Conservation (phyloP, 2,797 vertebrate genomes). For the Sebastes nivosus region DNA sequence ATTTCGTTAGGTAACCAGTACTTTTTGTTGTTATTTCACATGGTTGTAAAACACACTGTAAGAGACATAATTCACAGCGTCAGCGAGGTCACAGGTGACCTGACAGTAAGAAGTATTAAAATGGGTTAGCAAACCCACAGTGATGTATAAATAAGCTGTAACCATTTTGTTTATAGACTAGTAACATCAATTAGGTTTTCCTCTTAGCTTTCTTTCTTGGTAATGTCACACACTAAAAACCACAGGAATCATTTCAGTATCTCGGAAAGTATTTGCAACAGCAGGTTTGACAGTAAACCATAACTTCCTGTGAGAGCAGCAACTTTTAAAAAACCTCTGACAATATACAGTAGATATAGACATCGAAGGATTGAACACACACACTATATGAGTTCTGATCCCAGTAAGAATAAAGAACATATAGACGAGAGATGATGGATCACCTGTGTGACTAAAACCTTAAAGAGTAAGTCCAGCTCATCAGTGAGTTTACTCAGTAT, state of each 20-base stretch:
- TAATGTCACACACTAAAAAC: neutral
- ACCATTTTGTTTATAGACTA: neutral
- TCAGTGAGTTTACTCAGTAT: neutral
- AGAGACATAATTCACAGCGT: neutral
- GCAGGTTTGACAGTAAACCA: constrained; percentile 14
- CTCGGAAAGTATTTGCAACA: constrained; percentile 1
- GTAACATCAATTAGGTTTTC: neutral
- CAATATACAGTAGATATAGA: neutral
- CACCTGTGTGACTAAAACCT: neutral
- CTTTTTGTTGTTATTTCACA: neutral
- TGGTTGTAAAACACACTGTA: neutral
- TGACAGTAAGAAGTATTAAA: neutral
- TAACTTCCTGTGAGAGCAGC: constrained; percentile 26
- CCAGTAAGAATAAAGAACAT: neutral
- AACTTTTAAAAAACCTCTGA: constrained; percentile 2
- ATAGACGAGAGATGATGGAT: neutral
- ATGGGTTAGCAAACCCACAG: neutral
- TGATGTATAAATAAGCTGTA: neutral
- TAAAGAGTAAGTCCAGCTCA: neutral
- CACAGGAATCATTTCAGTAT: neutral
- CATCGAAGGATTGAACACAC: neutral
- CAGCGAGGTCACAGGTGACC: neutral
- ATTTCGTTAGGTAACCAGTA: neutral
- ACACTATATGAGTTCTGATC: neutral
- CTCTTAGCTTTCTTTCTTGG: neutral